Evolutionary conservation across 2,797 vertebrate genomes (phyloP).

Genomic region (Pyrocephalus nanus): DNA sequence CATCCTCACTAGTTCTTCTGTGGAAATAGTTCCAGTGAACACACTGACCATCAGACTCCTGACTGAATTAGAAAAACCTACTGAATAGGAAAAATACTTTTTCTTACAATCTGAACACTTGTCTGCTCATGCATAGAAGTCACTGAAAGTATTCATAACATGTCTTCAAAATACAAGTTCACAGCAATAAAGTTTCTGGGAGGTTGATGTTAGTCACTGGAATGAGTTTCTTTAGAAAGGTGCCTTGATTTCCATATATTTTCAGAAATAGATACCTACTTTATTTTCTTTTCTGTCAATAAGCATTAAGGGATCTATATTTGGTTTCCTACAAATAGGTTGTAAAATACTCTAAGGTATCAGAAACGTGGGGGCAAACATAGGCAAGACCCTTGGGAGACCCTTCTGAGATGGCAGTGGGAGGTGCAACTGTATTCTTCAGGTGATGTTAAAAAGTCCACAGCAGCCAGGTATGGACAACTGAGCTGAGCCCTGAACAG

Average conservation of each 20-base stretch:
- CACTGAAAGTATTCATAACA: not conserved
- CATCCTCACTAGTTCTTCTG: not conserved
- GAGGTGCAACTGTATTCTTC: not conserved
- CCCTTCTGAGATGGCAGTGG: not conserved
- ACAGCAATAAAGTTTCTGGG: not conserved
- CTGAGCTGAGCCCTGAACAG: not conserved
- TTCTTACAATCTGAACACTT: not conserved
- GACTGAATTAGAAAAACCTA: not conserved
- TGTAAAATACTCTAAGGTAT: not conserved
- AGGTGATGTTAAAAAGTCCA: not conserved
- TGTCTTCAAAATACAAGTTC: not conserved
- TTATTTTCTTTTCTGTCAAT: not conserved
- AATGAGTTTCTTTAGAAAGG: not conserved
- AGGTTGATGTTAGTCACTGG: not conserved
- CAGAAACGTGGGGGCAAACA: not conserved
- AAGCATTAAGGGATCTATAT: not conserved
- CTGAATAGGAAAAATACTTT: not conserved
- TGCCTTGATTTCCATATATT: not conserved
- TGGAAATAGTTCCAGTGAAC: not conserved
- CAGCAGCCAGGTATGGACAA: not conserved
- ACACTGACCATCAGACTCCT: not conserved
- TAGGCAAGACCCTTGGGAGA: not conserved
- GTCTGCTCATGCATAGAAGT: not conserved
- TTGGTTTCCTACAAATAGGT: not conserved
- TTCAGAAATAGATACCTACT: not conserved